Evolutionary conservation across 2,113 vertebrate species (phyloP), one percentile per base, ranked within the genome.

Genomic region (Aldabrachelys gigantea): DNA sequence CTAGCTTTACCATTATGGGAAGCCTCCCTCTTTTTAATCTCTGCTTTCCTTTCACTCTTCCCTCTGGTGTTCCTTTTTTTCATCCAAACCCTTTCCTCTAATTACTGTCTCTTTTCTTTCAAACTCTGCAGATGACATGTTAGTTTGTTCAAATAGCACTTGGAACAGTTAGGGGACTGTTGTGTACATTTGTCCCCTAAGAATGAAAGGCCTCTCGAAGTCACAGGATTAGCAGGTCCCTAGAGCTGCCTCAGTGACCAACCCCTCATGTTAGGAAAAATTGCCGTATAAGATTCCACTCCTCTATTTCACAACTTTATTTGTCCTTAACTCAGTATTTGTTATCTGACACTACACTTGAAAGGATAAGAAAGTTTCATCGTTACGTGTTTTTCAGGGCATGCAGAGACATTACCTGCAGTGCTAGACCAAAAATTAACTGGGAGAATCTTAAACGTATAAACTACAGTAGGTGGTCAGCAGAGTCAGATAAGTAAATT

Each of bases 261-360:
- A 85, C 6, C 1, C 4, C 82, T 94, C 75, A 14, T 49, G 21
- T 25, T 7, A 10, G 53, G 12, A 52, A 85, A 86, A 59, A 31
- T 3, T 62, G 16, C 16, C 78, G 2, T 16, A 57, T 88, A 85
- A 88, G 50, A 47, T 81, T 84, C 8, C 44, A 84, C 47, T 93
- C 27, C 31, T 86, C 49, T 78, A 24, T 88, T 92, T 80, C 85
- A 62, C 3, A 82, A 44, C 3, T 53, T 57, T 44, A 29, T 85
- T 89, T 94, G 16, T 86, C 78, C 92, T 91, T 83, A 92, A 57
- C 27, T 84, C 52, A 91, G 5, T 79, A 50, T 69, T 92, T 88
- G 4, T 3, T 89, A 78, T 56, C 16, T 41, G 27, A 75, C 5
- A 38, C 1, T 56, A 31, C 52, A 62, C 4, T 53, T 75, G 52